phyloP scores from a whole-genome alignment of 2,113 vertebrate genomes.

The Grammomys surdaster region DNA sequence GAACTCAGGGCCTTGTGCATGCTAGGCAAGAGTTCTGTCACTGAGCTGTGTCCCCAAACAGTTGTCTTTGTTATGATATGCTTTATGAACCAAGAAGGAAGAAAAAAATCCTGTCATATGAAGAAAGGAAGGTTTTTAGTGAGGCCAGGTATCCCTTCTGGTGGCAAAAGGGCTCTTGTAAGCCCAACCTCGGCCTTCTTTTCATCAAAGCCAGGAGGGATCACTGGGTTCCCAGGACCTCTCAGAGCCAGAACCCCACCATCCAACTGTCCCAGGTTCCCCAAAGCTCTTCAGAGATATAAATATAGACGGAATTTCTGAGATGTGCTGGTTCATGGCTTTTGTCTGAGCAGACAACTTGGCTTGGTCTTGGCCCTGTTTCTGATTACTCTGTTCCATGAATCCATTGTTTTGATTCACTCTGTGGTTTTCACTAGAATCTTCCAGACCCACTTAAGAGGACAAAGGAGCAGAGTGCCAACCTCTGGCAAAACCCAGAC shows the following conservation, averaged over 20 bases:
- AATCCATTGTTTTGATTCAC: conserved; percentile 45
- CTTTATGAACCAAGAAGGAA: neutral
- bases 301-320: conserved; percentile 55
- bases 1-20: neutral
- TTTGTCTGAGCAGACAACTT: conserved; percentile 52
- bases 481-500: conserved; percentile 35
- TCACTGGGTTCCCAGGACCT: neutral
- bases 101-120: neutral
- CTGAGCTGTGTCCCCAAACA: neutral
- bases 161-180: neutral
- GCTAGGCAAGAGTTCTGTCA: neutral
- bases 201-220: neutral
- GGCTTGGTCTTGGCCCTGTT: conserved; percentile 49
- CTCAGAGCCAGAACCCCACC: conserved; percentile 46
- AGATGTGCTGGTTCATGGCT: conserved; percentile 66
- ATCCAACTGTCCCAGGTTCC: neutral
- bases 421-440: conserved; percentile 73
- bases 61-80: neutral
- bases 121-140: neutral
- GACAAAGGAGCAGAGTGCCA: conserved; percentile 16
- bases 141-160: neutral
- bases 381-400: conserved; percentile 5
- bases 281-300: conserved; percentile 57
- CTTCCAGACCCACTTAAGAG: conserved; percentile 72
- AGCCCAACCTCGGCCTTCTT: neutral